These are phyloP conservation scores for Psephotus haematonotus DNA, from an alignment of 2,113 vertebrate genomes.

Conservation along the genomic window DNA sequence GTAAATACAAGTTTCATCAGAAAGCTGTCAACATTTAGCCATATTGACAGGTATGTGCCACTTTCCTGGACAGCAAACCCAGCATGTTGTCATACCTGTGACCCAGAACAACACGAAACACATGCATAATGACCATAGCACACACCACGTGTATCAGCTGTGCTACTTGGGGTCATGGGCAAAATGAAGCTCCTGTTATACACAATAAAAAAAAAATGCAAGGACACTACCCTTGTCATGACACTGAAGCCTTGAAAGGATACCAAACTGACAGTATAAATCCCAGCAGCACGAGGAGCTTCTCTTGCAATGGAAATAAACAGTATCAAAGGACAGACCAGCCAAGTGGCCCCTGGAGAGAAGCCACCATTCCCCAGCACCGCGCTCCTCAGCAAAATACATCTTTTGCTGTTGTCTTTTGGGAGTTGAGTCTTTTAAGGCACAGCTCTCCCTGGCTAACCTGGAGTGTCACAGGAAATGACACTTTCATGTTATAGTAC, in stretches of 20 bases:
- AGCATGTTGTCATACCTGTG: background rate
- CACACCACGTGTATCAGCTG: background rate
- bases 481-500: background rate
- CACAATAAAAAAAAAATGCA: background rate
- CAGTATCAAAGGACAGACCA: background rate
- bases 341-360: background rate
- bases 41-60: background rate
- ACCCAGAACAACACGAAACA: background rate
- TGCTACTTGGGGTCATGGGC: rapidly evolving
- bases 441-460: background rate
- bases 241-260: background rate
- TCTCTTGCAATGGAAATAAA: background rate
- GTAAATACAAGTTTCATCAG: background rate
- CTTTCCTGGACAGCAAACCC: background rate
- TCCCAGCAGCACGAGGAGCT: background rate
- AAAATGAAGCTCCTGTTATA: background rate
- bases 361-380: rapidly evolving
- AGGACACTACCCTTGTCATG: background rate
- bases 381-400: background rate
- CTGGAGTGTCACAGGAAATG: background rate
- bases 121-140: rapidly evolving
- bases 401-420: background rate
- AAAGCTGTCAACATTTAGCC: background rate
- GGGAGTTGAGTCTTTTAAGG: background rate
- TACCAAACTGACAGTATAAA: background rate